Base-by-base conservation (phyloP, 2,797 vertebrate species). In the Pogoniulus pusillus region DNA sequence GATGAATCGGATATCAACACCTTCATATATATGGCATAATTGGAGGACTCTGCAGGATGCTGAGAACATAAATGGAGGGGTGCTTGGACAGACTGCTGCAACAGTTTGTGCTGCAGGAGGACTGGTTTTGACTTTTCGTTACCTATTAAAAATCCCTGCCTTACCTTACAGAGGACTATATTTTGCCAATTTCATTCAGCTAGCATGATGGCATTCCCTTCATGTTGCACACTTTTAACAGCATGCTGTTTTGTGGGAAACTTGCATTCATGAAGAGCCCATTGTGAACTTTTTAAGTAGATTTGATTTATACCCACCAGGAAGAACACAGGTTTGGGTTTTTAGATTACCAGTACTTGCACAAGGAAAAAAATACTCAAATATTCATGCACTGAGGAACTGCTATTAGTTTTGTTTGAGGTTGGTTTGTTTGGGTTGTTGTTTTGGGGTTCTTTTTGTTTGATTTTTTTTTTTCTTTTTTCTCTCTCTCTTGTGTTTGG, bases 21-120 rank as follows among this genome's bases (percentile, higher is more conserved):
- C 90, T 99, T 99, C 97, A 99, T 99, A 96, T 99, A 99, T 94
- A 99, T 99, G 99, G 99, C 99, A 32, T 99, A 99, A 98, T 57
- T 72, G 41, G 86, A 93, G 90, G 91, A 93, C 90, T 92, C 79
- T 72, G 93, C 53, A 26, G 95, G 92, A 94, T 82, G 51, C 85
- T 66, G 91, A 95, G 96, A 91, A 93, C 89, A 83, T 73, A 84
- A 84, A 83, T 49, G 85, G 91, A 87, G 95, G 90, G 95, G 96
- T 96, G 96, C 95, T 96, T 93, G 96, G 93, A 95, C 97, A 97
- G 97, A 96, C 95, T 95, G 96, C 94, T 93, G 79, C 96, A 81
- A 94, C 92, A 96, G 96, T 96, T 94, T 95, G 93, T 97, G 96
- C 95, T 95, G 96, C 96, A 96, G 95, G 94, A 96, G 96, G 95